Evolutionary conservation across 2,888 invertebrate genomes (phyloP), one percentile per base, ranked within the genome.

Genomic region (Tetragonula carbonaria): DNA sequence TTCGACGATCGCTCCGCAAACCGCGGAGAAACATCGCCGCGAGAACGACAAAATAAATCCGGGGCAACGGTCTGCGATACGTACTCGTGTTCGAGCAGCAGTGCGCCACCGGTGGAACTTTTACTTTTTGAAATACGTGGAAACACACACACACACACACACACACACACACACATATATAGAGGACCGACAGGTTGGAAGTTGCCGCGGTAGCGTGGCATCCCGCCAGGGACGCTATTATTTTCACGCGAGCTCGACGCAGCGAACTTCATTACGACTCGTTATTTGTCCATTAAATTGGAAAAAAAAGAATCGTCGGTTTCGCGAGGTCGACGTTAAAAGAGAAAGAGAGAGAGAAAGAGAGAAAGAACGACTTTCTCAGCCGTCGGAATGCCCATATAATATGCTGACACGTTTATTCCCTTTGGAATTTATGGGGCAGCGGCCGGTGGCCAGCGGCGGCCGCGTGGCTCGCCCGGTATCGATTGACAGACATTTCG

Each of bases 401-500:
- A 78, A 86, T 83, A 83, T 50, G 80, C 74, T 66, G 83, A 80
- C 80, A 45, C 75, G 83, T 86, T 86, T 80, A 80, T 82, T 82
- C 82, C 78, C 77, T 6, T 51, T 23, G 78, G 85, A 79, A 86
- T 87, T 87, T 87, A 89, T 87, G 78, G 65, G 77, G 45, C 63
- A 51, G 45, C 8, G 45, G 50, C 23, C 28, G 45, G 65, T 38
- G 74, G 78, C 57, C 59, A 76, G 57, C 72, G 16, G 55, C 66
- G 50, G 50, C 23, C 28, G 45, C 45, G 45, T 71, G 72, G 68
- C 81, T 79, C 62, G 33, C 68, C 65, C 65, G 14, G 66, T 80
- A 81, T 81, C 80, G 82, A 79, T 77, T 77, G 82, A 82, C 87
- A 70, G 80, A 79, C 80, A 86, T 87, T 70, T 82, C 83, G 76